Base-by-base conservation (phyloP, 2,888 invertebrate species). In the Dascillus cervinus region DNA sequence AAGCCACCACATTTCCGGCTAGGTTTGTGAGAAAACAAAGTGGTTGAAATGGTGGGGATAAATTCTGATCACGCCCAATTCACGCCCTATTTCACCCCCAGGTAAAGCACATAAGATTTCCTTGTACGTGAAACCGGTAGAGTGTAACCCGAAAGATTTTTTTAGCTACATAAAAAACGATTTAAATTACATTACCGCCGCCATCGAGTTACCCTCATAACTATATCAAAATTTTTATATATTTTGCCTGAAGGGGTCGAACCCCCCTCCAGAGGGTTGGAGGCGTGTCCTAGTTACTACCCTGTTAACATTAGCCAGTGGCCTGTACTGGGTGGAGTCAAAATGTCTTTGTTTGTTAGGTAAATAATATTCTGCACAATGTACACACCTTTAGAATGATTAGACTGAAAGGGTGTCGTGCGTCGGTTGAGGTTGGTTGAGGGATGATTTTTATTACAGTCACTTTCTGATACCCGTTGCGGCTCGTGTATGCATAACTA, bases 341-440 rank as follows among this genome's bases (percentile, higher is more conserved):
- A 41, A 41, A 46, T 52, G 54, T 59, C 63, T 62, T 64, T 65
- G 65, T 65, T 71, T 70, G 74, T 70, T 74, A 75, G 72, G 75
- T 76, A 76, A 77, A 77, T 77, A 76, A 75, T 77, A 76, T 76
- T 76, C 72, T 73, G 73, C 72, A 74, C 75, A 77, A 73, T 74
- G 74, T 77, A 76, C 71, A 75, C 75, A 76, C 72, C 73, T 64
- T 61, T 64, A 53, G 46, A 43, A 40, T 41, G 40, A 35, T 49
- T 45, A 56, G 58, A 60, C 44, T 58, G 59, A 53, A 53, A 71
- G 67, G 61, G 53, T 62, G 60, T 29, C 30, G 58, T 55, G 57
- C 62, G 64, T 59, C 59, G 55, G 53, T 33, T 39, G 57, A 58
- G 60, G 62, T 58, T 54, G 60, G 56, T 32, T 24, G 27, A 14